phyloP scores from a whole-genome alignment of 2,797 vertebrate genomes.

The Choloepus didactylus region DNA sequence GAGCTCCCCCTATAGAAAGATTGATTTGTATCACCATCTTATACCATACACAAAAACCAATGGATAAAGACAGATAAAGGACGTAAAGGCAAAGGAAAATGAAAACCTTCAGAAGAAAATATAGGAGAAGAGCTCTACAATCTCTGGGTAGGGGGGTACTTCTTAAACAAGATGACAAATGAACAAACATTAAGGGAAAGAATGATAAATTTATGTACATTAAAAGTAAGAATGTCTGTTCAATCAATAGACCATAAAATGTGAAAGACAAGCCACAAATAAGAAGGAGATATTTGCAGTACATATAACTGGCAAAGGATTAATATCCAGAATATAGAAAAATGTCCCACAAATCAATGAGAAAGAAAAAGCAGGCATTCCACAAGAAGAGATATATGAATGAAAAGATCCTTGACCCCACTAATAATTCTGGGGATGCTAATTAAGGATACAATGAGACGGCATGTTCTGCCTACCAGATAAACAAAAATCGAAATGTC shows the following conservation, averaged over 20 bases:
- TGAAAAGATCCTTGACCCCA: not conserved
- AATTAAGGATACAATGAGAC: not conserved
- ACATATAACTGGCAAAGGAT: not conserved
- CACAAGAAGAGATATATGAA: conserved; percentile 33
- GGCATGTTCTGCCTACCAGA: not conserved
- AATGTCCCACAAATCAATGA: not conserved
- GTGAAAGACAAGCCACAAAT: not conserved
- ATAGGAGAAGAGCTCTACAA: not conserved
- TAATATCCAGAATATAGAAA: conserved; percentile 3
- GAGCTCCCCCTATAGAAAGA: conserved; percentile 27
- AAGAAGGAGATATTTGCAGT: conserved; percentile 19
- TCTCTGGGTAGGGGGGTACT: not conserved
- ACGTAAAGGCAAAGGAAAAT: conserved; percentile 23
- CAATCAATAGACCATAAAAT: not conserved
- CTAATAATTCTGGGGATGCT: not conserved
- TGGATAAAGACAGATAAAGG: not conserved
- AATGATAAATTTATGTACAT: conserved; percentile 1
- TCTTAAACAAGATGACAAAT: conserved; percentile 46
- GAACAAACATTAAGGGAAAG: conserved; percentile 38
- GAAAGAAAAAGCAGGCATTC: not conserved
- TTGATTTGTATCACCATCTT: not conserved
- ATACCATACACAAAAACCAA: not conserved
- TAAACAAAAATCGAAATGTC: conserved; percentile 1
- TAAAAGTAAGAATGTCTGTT: conserved; percentile 24
- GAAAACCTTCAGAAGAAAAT: conserved; percentile 19